These are phyloP conservation scores for Ceratothoa steindachneri DNA, from an alignment of 2,888 invertebrate genomes.

Conservation along the genomic window DNA sequence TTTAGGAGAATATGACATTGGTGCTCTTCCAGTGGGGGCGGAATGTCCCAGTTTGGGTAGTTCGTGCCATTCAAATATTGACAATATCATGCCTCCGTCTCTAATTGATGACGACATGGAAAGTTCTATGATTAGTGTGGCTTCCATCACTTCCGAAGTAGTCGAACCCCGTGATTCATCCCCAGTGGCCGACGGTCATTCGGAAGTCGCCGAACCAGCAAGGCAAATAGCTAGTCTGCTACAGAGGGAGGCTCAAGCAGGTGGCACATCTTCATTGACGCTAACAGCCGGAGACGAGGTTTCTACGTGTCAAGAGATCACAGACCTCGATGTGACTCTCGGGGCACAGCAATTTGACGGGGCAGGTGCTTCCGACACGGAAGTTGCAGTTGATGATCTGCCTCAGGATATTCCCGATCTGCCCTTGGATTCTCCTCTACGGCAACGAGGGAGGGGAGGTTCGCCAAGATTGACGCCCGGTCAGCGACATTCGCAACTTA, in stretches of 20 bases:
- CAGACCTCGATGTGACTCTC: slow-evolving; percentile 58
- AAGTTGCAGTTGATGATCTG: slow-evolving; percentile 52
- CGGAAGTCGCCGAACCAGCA: slow-evolving; percentile 47
- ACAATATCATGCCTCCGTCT: slow-evolving; percentile 77
- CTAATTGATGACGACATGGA: slow-evolving; percentile 74
- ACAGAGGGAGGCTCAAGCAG: slow-evolving; percentile 37
- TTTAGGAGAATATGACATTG: slow-evolving; percentile 57
- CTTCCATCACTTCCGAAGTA: slow-evolving; percentile 75
- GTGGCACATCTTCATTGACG: slow-evolving; percentile 31
- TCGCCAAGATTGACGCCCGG: slow-evolving; percentile 59
- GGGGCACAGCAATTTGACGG: slow-evolving; percentile 56
- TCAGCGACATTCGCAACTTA: slow-evolving; percentile 63
- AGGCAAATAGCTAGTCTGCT: slow-evolving; percentile 35
- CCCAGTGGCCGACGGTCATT: slow-evolving; percentile 46
- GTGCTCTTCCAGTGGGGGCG: slow-evolving; percentile 18
- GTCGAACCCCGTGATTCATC: slow-evolving; percentile 55
- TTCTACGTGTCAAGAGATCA: slow-evolving; percentile 67
- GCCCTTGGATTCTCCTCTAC: slow-evolving; percentile 42
- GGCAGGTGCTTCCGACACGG: slow-evolving; percentile 58
- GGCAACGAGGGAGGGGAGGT: slow-evolving; percentile 25
- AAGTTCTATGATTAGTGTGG: slow-evolving; percentile 76
- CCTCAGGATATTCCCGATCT: slow-evolving; percentile 47
- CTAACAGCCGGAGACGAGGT: slow-evolving; percentile 51
- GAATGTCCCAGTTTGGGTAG: slow-evolving; percentile 51
- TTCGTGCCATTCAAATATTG: slow-evolving; percentile 64